Percentiles rank a stretch among this genome's conserved stretches.
Evolutionary conservation across 23 tunicate genomes (phyloP).

Genomic region (Diplosoma virens): DNA sequence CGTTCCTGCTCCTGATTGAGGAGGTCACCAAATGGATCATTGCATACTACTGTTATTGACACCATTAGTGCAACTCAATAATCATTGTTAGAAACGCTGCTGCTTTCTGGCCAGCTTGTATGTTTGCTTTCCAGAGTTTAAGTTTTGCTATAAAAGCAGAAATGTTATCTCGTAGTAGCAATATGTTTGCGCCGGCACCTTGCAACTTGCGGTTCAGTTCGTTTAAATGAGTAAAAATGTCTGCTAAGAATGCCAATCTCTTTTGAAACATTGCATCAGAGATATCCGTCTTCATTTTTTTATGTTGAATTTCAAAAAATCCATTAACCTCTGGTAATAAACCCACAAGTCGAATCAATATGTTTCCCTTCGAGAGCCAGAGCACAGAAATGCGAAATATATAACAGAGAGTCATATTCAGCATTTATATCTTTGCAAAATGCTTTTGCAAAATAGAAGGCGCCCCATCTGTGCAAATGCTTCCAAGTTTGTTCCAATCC

Average conservation of each 20-base stretch:
- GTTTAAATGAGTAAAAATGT: conserved; percentile 52
- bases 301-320: conserved; percentile 20
- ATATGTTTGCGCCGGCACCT: no score
- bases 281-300: not conserved
- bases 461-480: not conserved
- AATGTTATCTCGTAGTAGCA: conserved; percentile 33
- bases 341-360: conserved; percentile 1
- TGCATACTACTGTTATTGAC: no score
- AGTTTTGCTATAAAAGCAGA: conserved; percentile 33
- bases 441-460: conserved; percentile 36
- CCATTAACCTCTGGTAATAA: conserved; percentile 33
- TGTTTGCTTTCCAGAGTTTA: no score
- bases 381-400: conserved; percentile 45
- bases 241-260: no score
- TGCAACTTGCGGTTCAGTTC: no score
- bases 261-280: conserved; percentile 28
- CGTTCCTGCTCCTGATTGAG: no score
- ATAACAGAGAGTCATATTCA: not conserved
- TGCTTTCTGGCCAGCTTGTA: no score
- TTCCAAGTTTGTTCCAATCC: not conserved
- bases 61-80: no score
- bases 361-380: conserved; percentile 38
- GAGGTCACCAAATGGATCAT: no score
- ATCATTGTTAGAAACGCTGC: no score
- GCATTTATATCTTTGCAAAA: conserved; percentile 28